A percentile compares a stretch with the other conserved stretches of the same genome.
Evolutionary conservation across 2,888 invertebrate species (phyloP).

Genomic region (Idaea aversata): DNA sequence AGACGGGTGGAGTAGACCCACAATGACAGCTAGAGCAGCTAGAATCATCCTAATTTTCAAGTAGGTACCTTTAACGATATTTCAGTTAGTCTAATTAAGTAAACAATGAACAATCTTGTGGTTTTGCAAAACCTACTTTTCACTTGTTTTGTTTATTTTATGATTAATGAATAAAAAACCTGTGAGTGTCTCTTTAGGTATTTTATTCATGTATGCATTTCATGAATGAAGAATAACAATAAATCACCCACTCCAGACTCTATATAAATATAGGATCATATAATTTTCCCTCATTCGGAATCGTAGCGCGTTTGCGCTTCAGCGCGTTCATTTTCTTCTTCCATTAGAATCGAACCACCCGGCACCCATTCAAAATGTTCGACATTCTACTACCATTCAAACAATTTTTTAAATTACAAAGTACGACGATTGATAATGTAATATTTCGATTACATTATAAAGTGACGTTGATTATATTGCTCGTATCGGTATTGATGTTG

Average conservation of each 20-base stretch:
- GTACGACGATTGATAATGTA: background rate
- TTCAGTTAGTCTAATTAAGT: no score
- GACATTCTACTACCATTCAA: background rate
- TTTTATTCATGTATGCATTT: no score
- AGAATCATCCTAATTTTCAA: no score
- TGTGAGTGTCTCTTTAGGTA: no score
- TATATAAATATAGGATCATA: background rate
- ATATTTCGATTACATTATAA: background rate
- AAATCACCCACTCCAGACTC: background rate
- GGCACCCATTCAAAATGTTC: background rate
- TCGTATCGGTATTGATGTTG: slow-evolving; percentile 86
- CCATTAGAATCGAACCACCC: background rate
- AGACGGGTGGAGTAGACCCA: no score
- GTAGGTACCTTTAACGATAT: no score
- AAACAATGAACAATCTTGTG: no score
- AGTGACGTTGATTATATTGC: slow-evolving; percentile 47
- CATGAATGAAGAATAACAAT: no score
- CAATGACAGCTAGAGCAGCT: no score
- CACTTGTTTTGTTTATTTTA: no score
- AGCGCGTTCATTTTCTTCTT: background rate
- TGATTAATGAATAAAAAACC: no score
- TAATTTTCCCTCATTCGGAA: background rate
- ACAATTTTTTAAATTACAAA: background rate
- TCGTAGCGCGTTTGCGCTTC: background rate
- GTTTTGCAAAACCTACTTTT: no score